Evolutionary conservation across 2,797 vertebrate species (phyloP).

Genomic region (Manis crassicaudata): DNA sequence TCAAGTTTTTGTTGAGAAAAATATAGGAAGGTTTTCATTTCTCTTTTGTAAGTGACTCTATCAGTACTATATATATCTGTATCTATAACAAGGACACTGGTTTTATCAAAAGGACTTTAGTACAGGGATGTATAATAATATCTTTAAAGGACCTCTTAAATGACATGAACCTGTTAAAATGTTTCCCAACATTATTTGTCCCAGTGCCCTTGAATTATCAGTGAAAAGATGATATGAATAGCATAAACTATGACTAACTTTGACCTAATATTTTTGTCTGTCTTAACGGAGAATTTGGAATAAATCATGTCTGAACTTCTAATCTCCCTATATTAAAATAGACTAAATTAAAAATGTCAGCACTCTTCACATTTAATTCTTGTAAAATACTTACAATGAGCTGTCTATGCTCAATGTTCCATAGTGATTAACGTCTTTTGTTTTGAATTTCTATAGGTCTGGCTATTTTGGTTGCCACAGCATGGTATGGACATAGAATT

Average conservation of each 20-base stretch:
- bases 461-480: slow-evolving; percentile 86
- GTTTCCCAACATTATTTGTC: not conserved
- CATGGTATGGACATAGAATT: slow-evolving; percentile 88
- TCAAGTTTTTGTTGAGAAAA: not conserved
- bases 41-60: not conserved
- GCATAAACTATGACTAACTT: slow-evolving; percentile 7
- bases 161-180: not conserved
- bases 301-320: slow-evolving; percentile 31
- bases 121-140: not conserved
- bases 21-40: not conserved
- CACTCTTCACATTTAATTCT: slow-evolving; percentile 41
- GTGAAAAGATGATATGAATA: not conserved
- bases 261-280: slow-evolving; percentile 24
- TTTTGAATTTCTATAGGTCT: slow-evolving; percentile 82
- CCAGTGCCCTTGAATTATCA: not conserved
- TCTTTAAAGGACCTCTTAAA: not conserved
- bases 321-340: slow-evolving; percentile 26
- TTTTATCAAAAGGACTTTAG: not conserved
- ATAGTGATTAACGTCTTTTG: slow-evolving; percentile 53
- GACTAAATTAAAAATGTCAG: slow-evolving; percentile 49
- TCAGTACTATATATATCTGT: not conserved
- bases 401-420: not conserved
- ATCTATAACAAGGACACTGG: not conserved
- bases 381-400: slow-evolving; percentile 20
- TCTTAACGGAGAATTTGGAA: slow-evolving; percentile 23